Evolutionary conservation across 2,888 invertebrate species (phyloP), one percentile per base, ranked within the genome.

Genomic region (Heliconius aoede): DNA sequence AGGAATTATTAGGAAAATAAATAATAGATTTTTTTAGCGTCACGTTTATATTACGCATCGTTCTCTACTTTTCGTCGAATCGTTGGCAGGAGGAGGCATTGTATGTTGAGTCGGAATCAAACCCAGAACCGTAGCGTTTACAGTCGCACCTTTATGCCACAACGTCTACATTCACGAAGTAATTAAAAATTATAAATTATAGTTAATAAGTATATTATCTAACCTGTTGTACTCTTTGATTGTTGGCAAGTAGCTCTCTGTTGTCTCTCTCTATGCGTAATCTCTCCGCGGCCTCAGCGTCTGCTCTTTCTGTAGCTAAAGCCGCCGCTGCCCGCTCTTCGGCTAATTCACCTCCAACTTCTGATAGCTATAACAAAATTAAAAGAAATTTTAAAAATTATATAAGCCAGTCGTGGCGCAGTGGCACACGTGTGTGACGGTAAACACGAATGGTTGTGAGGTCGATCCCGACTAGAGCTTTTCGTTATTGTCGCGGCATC

Each of bases 241-340:
- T 97, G 86, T 97, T 96, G 61, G 95, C 93, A 87, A 97, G 96
- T 73, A 98, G 95, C 79, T 98, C 98, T 80, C 97, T 95, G 72
- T 98, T 95, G 87, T 99, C 99, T 81, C 98, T 96, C 89, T 99
- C 99, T 36, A 99, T 95, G 62, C 97, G 96, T 81, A 98, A 95
- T 65, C 99, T 95, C 88, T 98, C 98, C 0, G 97, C 96, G 4
- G 97, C 97, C 89, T 99, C 99, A 3, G 97, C 97, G 88, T 99
- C 98, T 73, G 99, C 96, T 76, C 98, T 95, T 89, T 99, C 99
- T 1, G 98, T 96, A 11, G 98, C 98, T 82, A 98, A 95, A 21
- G 97, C 97, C 8, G 98, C 97, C 4, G 98, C 97, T 4, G 98
- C 97, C 83, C 98, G 97, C 89, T 99, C 99, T 88, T 99, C 99